These are phyloP conservation scores for Drosophila suboccidentalis DNA, from an alignment of 2,888 invertebrate species.

Conservation along the genomic window DNA sequence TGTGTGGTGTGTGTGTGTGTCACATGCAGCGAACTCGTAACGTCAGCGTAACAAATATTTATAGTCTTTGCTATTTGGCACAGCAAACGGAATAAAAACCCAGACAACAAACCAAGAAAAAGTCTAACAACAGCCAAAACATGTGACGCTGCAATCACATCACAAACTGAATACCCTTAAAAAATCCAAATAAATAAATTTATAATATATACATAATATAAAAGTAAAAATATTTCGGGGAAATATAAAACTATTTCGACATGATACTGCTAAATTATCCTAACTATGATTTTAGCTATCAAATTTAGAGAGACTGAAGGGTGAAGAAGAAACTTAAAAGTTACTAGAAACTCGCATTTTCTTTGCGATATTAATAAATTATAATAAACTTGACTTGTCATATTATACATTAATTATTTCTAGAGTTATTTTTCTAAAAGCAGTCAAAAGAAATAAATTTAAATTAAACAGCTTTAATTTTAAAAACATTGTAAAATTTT, in stretches of 20 bases:
- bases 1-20: constrained; percentile 38
- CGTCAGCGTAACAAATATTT: constrained; percentile 82
- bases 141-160: background rate
- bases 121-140: constrained; percentile 31
- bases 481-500: background rate
- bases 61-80: constrained; percentile 72
- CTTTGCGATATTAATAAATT: too few species aligned
- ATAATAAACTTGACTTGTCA: too few species aligned
- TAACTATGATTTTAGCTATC: too few species aligned
- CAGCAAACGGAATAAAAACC: constrained; percentile 42
- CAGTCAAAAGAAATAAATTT: too few species aligned
- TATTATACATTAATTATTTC: background rate
- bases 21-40: constrained; percentile 51
- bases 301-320: too few species aligned
- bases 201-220: background rate
- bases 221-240: background rate
- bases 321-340: too few species aligned
- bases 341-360: too few species aligned
- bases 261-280: background rate
- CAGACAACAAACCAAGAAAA: constrained; percentile 43
- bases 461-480: background rate
- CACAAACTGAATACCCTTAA: constrained; percentile 14
- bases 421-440: background rate
- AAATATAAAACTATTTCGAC: background rate
- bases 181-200: too few species aligned